These are phyloP conservation scores for Mastomys natalensis DNA, from an alignment of 2,113 vertebrate species.

Conservation along the genomic window DNA sequence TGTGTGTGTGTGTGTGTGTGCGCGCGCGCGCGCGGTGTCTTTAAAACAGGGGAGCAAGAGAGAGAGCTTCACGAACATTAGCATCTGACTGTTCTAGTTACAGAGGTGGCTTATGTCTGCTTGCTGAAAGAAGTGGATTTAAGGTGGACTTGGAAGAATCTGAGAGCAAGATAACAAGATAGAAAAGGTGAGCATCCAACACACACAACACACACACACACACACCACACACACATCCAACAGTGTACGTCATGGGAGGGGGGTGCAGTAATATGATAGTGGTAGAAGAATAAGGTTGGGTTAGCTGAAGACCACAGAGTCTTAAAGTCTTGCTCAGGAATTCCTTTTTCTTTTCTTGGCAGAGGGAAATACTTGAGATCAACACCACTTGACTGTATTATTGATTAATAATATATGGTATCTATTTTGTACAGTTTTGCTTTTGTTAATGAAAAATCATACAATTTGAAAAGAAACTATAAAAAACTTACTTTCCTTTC, in stretches of 20 bases:
- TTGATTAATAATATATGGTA: constrained; percentile 20
- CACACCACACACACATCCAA: no score
- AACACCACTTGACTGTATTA: neutral
- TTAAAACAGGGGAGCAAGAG: neutral
- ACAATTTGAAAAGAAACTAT: constrained; percentile 53
- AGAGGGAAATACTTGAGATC: constrained; percentile 1
- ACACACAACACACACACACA: no score
- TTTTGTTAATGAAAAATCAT: constrained; percentile 18
- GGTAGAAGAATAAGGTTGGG: neutral
- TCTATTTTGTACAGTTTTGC: neutral
- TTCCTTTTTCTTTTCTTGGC: neutral
- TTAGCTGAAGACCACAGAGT: neutral
- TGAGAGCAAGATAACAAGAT: neutral
- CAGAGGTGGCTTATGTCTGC: constrained; percentile 19
- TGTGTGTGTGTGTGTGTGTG: no score
- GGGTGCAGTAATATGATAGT: neutral
- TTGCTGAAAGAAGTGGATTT: constrained; percentile 15
- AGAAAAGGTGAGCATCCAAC: neutral
- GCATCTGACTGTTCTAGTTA: neutral
- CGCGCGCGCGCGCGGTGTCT: neutral
- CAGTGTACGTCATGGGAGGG: neutral
- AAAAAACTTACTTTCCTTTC: neutral
- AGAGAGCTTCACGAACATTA: neutral
- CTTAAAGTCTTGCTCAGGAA: neutral
- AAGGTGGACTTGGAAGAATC: neutral